These are phyloP conservation scores for Drosophila carrolli DNA, from an alignment of 1,140 invertebrate genomes.

Conservation along the genomic window DNA sequence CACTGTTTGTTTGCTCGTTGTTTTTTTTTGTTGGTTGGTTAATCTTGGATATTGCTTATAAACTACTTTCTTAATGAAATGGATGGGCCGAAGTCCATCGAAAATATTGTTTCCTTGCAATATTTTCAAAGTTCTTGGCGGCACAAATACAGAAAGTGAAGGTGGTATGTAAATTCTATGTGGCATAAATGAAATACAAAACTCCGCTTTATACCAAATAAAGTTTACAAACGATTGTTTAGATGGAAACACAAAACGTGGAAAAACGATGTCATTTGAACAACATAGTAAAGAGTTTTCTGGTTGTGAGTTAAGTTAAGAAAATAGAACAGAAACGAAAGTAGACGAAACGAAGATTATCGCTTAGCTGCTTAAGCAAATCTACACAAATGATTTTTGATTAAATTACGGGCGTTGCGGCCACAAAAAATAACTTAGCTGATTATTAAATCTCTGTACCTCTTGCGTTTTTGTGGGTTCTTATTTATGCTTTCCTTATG, in stretches of 20 bases:
- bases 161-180: constrained; percentile 57
- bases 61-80: constrained; percentile 51
- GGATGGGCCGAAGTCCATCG: constrained; percentile 50
- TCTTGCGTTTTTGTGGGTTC: constrained; percentile 24
- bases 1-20: constrained; percentile 32
- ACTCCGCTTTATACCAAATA: constrained; percentile 54
- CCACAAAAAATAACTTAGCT: constrained; percentile 58
- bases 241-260: constrained; percentile 22
- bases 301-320: neutral
- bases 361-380: constrained; percentile 15
- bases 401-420: constrained; percentile 25
- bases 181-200: constrained; percentile 33
- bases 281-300: constrained; percentile 6
- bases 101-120: constrained; percentile 57
- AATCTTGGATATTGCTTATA: constrained; percentile 50
- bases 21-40: constrained; percentile 30
- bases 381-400: constrained; percentile 36
- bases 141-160: constrained; percentile 29
- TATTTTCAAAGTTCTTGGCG: constrained; percentile 61
- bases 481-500: constrained; percentile 15
- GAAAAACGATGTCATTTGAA: constrained; percentile 18
- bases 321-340: neutral
- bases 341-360: constrained; percentile 29
- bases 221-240: constrained; percentile 53
- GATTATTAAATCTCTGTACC: constrained; percentile 35